A percentile compares a stretch with the other conserved stretches of the same genome.
These are phyloP conservation scores for Pseudomyrmex concolor DNA, from an alignment of 1,140 invertebrate species.

Conservation along the genomic window DNA sequence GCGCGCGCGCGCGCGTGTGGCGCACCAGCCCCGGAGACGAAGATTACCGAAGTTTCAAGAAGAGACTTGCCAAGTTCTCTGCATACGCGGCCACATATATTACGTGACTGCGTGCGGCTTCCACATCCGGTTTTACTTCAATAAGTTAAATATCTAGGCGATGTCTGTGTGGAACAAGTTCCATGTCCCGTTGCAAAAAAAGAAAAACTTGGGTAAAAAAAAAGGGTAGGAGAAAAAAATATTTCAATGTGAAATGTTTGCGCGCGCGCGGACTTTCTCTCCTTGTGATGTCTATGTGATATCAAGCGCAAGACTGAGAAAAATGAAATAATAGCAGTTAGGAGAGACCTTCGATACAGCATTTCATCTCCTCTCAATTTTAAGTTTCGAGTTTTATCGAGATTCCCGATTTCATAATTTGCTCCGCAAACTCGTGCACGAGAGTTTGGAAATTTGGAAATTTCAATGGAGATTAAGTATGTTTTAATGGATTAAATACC, in stretches of 20 bases:
- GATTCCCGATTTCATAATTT: no score
- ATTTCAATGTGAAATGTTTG: conserved; percentile 1
- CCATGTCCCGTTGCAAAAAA: background rate
- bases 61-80: conserved; percentile 50
- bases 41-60: conserved; percentile 57
- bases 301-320: no score
- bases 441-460: no score
- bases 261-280: background rate
- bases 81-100: conserved; percentile 46
- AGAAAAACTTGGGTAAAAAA: no score
- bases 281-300: no score
- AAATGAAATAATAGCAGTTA: no score
- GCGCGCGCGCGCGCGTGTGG: conserved; percentile 26
- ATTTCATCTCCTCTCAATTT: no score
- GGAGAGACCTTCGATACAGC: no score
- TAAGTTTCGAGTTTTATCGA: no score
- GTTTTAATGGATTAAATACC: background rate
- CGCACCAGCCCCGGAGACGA: conserved; percentile 30
- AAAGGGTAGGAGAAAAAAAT: background rate
- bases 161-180: conserved; percentile 12
- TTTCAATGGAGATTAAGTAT: no score
- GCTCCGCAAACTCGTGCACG: no score
- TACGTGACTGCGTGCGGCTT: conserved; percentile 25
- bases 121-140: background rate
- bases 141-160: conserved; percentile 56